These are phyloP conservation scores for Dallia pectoralis DNA, from an alignment of 2,797 vertebrate species.

Conservation along the genomic window DNA sequence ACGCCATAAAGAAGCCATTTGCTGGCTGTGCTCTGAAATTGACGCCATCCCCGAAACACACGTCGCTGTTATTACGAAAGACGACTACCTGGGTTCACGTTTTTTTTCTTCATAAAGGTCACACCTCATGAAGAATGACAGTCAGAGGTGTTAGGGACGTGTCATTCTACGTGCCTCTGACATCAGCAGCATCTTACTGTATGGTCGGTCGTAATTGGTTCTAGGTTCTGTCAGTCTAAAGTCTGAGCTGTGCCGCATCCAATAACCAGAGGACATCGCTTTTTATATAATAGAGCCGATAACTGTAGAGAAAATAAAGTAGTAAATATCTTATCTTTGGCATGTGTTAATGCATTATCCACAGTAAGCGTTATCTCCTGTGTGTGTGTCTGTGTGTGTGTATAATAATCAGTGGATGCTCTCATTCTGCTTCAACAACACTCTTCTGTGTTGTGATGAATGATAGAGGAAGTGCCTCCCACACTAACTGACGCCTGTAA, in stretches of 20 bases:
- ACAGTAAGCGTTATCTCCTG: background rate
- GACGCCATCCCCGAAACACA: background rate
- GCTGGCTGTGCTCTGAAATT: background rate
- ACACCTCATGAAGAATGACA: background rate
- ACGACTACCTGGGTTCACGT: constrained; percentile 23
- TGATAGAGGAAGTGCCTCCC: constrained; percentile 32
- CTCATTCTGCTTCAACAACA: constrained; percentile 34
- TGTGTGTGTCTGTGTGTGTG: constrained; percentile 23
- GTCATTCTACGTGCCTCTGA: background rate
- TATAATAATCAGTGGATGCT: constrained; percentile 26
- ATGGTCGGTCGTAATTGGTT: background rate
- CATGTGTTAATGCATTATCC: no score
- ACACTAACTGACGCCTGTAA: constrained; percentile 22
- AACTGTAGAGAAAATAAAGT: background rate
- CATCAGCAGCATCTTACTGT: background rate
- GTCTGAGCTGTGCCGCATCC: background rate
- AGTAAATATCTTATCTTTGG: no score
- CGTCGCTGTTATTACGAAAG: background rate
- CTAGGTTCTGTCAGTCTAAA: background rate
- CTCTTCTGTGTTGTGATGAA: constrained; percentile 28
- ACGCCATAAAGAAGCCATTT: background rate
- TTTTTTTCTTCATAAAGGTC: background rate
- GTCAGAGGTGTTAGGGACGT: background rate
- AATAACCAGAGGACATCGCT: background rate
- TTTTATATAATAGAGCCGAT: constrained; percentile 12